Base-by-base conservation (phyloP, 2,797 vertebrate species). In the Sebastes vulpes region DNA sequence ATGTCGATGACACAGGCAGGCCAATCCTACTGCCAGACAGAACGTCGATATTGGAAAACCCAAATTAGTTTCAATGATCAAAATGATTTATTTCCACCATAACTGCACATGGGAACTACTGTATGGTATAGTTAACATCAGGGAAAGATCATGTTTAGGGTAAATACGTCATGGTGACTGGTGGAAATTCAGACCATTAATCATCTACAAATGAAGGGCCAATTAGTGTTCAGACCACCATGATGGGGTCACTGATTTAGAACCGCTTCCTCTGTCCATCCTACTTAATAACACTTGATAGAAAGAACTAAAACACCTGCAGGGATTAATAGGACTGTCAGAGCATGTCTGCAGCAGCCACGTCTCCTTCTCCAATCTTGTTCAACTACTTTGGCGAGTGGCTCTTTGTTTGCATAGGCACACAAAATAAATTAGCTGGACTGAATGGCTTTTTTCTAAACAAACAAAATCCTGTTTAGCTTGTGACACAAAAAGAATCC, bases 361-460 rank as follows among this genome's bases (percentile, higher is more conserved):
- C 3, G 6, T 21, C 8, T 29, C 32, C 4, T 28, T 4, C 5
- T 25, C n/a, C 4, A 7, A 25, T 57, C 9, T 18, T 23, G 6
- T 29, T 64, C 21, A 20, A 8, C 25, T 65, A 26, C 21, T 71
- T 2, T 1, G 7, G 18, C 1, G 1, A 52, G 18, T 18, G 31
- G 4, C 5, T 72, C 54, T 73, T 53, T 60, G 23, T 83, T 72
- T 72, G 28, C 42, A 56, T 42, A 72, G 18, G 23, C 7, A 59
- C 38, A 74, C 21, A 3, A 54, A 9, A 66, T 2, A 79, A 79
- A 65, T 53, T 64, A 72, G 18, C 14, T 38, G 3, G 21, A 54
- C 3, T 14, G 1, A 70, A 56, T 35, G 16, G 25, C 6, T 23
- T 11, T 65, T 38, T 29, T 1, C 20, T 25, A 12, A 38, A 57